Base-by-base conservation (phyloP, 2,888 invertebrate genomes). In the Scrobipalpa atriplicella region DNA sequence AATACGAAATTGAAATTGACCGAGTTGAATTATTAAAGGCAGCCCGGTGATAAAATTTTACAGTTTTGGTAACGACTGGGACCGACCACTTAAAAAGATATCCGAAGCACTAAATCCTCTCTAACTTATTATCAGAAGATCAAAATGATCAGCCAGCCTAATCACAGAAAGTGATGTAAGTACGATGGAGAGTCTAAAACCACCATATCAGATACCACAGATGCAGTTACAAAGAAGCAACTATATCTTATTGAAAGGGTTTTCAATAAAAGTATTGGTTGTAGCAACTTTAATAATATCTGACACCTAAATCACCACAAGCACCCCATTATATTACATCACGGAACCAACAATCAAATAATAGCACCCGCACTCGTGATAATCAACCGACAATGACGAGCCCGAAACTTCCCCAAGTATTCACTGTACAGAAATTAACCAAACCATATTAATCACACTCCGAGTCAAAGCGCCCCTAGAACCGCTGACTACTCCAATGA, bases 391-490 rank as follows among this genome's bases (percentile, higher is more conserved):
- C 80, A 84, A 86, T 90, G 88, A 90, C 88, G 79, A 75, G 77
- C 80, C 81, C 82, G 80, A 82, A 89, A 87, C 82, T 84, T 83
- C 85, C 86, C 87, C 81, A 79, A 90, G 84, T 89, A 86, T 87
- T 89, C 85, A 86, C 86, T 87, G 87, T 85, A 89, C 76, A 77
- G 81, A 90, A 92, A 91, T 92, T 90, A 91, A 92, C 88, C 89
- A 89, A 91, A 90, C 90, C 90, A 84, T 90, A 92, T 92, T 92
- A 92, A 92, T 92, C 91, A 92, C 87, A 85, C 79, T 78, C 78
- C 72, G 73, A 85, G 85, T 84, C 85, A 83, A 81, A 82, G 82
- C 87, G 79, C 81, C 81, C 79, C 80, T 81, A 72, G 72, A 69
- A 87, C 86, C 85, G 87, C 85, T 83, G 85, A 89, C 88, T 89